These are phyloP conservation scores for Mastacembelus armatus DNA, from an alignment of 2,797 vertebrate species.

Conservation along the genomic window DNA sequence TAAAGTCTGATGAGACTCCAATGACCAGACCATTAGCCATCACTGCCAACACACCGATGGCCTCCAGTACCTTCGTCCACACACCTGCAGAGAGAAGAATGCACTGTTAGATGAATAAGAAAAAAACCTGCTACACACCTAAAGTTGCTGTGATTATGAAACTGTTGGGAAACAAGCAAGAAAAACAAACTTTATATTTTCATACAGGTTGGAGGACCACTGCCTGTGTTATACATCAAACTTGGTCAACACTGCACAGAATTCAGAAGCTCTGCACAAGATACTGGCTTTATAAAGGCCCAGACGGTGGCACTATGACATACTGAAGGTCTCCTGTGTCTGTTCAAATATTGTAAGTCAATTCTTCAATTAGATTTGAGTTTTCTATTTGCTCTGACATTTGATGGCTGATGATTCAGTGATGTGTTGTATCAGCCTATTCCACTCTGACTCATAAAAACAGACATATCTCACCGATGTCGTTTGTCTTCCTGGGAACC, in stretches of 20 bases:
- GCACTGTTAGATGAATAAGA: neutral
- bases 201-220: no score
- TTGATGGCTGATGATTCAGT: neutral
- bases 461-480: constrained; percentile 87
- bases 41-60: constrained; percentile 90
- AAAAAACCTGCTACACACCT: neutral
- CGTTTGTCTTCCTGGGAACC: constrained; percentile 91
- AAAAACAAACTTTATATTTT: no score
- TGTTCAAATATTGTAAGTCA: neutral
- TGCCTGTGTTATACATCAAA: no score
- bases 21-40: constrained; percentile 93
- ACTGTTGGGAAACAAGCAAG: no score
- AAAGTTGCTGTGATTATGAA: neutral
- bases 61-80: constrained; percentile 92
- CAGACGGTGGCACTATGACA: neutral
- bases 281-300: neutral
- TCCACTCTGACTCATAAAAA: neutral
- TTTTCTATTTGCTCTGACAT: neutral
- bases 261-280: no score
- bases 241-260: no score
- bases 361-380: neutral
- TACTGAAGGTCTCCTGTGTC: neutral
- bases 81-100: constrained; percentile 80
- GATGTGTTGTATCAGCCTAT: neutral
- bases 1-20: constrained; percentile 91